These are phyloP conservation scores for Sinella curviseta DNA, from an alignment of 1,140 invertebrate genomes.

Conservation along the genomic window DNA sequence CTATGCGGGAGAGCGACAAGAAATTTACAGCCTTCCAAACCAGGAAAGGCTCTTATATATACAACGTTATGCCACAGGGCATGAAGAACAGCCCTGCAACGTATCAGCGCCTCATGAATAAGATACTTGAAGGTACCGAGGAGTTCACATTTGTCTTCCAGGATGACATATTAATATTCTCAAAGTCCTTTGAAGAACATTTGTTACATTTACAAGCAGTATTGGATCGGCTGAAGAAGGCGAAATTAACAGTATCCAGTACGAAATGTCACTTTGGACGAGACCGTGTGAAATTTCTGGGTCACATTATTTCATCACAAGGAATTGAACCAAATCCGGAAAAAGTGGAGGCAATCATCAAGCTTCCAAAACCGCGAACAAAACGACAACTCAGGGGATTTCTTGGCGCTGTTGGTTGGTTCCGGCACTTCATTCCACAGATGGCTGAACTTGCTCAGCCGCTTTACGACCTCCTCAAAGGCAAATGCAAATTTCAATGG, in stretches of 20 bases:
- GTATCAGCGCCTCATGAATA: constrained; percentile 54
- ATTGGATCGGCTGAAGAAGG: not conserved
- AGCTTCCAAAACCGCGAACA: constrained; percentile 23
- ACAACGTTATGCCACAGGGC: constrained; percentile 53
- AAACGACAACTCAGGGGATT: constrained; percentile 49
- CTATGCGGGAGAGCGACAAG: constrained; percentile 40
- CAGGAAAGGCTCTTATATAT: constrained; percentile 53
- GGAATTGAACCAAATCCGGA: not conserved
- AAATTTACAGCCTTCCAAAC: constrained; percentile 57
- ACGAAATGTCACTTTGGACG: not conserved
- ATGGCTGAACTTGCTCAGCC: constrained; percentile 48
- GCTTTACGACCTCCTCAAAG: constrained; percentile 46
- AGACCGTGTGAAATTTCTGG: not conserved
- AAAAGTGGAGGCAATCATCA: not conserved
- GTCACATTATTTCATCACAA: not conserved
- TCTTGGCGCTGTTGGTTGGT: constrained; percentile 53
- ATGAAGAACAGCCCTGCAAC: constrained; percentile 53
- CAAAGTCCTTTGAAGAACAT: constrained; percentile 34
- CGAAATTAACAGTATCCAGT: not conserved
- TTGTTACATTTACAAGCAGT: not conserved
- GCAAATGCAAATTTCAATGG: constrained; percentile 33
- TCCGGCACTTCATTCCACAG: constrained; percentile 51
- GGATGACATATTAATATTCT: constrained; percentile 49
- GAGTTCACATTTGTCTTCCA: constrained; percentile 48
- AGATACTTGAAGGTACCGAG: constrained; percentile 37